Evolutionary conservation across 53 echinoderm and acorn worm genomes (phyloP), one percentile per base, ranked within the genome.

Genomic region (Holothuria scabra): DNA sequence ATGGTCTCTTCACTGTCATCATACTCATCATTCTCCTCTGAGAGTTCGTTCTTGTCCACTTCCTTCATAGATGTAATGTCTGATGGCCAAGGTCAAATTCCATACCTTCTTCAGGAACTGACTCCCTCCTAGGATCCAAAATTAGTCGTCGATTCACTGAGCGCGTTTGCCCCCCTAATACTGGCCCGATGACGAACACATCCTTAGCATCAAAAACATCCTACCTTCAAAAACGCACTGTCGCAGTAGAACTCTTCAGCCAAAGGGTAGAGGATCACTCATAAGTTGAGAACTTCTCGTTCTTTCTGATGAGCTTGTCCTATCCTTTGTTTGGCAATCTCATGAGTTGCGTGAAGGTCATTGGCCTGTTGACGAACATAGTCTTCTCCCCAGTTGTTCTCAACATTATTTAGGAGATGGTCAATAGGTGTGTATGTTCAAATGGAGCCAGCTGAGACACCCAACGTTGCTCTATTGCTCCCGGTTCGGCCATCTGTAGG

Each of bases 171-270:
- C 19, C 91, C 87, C 91, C 91, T 20, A 84, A 56, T 12, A 84
- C 59, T 3, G 91, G 87, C 1, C 87, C 48, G 29, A 87, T 87
- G 14, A 34, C 66, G 44, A 69, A 84, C 18, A 87, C 85, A 41
- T 87, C 87, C 0, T 46, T 41, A 1, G 31, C 71, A 37, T 90
- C 34, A 61, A 80, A 87, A 0, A 76, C 69, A 24, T 59, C 9
- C 84, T 60, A 8, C 86, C 86, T 21, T 86, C 81, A 58, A 92
- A 92, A 26, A 86, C 86, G 46, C 86, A 86, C 5, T 64, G 79
- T 37, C 74, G 67, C 37, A 92, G 48, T 5, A 89, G 64, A 2
- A 92, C 89, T 16, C 76, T 44, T 2, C 44, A 33, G 16, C 88
- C 84, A 20, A 81, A n/a, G n/a, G n/a, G n/a, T n/a, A n/a, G n/a